These are phyloP conservation scores for Deroplatys truncata DNA, from an alignment of 2,888 invertebrate species.

Conservation along the genomic window DNA sequence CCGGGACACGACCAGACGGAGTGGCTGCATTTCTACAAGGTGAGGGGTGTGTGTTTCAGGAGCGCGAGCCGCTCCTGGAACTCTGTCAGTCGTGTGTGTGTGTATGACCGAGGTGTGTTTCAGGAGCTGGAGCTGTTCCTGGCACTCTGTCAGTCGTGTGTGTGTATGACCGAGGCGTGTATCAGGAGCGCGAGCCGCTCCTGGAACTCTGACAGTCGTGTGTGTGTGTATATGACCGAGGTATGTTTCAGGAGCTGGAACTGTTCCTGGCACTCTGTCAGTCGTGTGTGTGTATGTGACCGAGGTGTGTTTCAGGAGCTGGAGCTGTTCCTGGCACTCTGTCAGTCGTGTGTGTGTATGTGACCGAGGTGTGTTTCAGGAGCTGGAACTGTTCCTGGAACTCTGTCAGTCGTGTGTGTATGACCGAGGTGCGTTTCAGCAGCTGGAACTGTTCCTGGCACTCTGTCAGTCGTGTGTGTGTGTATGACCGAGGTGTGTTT, in stretches of 20 bases:
- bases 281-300: conserved; percentile 50
- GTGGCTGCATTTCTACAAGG: conserved; percentile 74
- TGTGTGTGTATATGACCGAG: conserved; percentile 41
- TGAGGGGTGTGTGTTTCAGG: conserved; percentile 44
- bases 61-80: conserved; percentile 61
- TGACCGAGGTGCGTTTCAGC: conserved; percentile 39
- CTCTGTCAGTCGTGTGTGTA: conserved; percentile 61
- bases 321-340: conserved; percentile 63
- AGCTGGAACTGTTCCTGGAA: conserved; percentile 61
- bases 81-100: conserved; percentile 62
- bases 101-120: neutral
- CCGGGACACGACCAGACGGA: conserved; percentile 64
- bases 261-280: conserved; percentile 63
- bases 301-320: conserved; percentile 44
- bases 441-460: conserved; percentile 61
- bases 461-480: conserved; percentile 62
- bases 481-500: neutral
- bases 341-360: conserved; percentile 60
- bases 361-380: conserved; percentile 39
- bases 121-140: conserved; percentile 63
- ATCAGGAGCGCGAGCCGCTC: conserved; percentile 60
- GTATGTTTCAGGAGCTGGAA: conserved; percentile 51
- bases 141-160: conserved; percentile 60
- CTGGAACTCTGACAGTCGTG: conserved; percentile 60
- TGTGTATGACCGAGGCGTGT: neutral